Evolutionary conservation across 2,888 invertebrate species (phyloP), one percentile per base, ranked within the genome.

Genomic region (Mesorhabditis belari): DNA sequence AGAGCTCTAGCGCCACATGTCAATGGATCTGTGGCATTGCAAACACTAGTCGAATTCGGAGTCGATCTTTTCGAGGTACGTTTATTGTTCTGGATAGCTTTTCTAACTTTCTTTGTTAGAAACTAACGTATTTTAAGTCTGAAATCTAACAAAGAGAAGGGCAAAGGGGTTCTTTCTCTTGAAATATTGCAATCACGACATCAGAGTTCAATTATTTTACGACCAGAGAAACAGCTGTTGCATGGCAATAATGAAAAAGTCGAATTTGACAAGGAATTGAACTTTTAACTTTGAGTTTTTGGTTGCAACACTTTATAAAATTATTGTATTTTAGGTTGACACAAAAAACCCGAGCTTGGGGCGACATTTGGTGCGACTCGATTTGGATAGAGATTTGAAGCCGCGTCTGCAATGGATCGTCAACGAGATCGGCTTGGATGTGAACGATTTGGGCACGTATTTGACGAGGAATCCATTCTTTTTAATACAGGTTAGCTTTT

Each of bases 381-480:
- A 75, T 55, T 68, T 65, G 61, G 67, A 73, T 29, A 58, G 55
- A 3, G 77, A 77, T 56, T 67, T 77, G 6, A 69, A 69, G 49
- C 67, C 67, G 27, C 52, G 55, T 58, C 53, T 77, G 4, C 67
- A 64, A 52, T 73, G 73, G 67, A 61, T 77, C 27, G 62, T 70
- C 23, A 61, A 70, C 12, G 57, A 62, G 23, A 59, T 78, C 35
- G 77, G 77, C 0, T 69, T 79, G 27, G 63, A 65, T 28, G 63
- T 69, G 26, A 63, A 61, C 1, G 69, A 65, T n/a, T 62, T 79
- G 5, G 79, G 77, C 2, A 54, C 58, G 5, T 79, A 79, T 60
- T 52, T 79, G 53, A 77, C 79, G 3, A 56, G 78, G 49, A 78
- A 78, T 62, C 78, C 78, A 21, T 78, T 62, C 62, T 76, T 78